Conservation (phyloP, 2,888 invertebrate species). For the Teleogryllus oceanicus region DNA sequence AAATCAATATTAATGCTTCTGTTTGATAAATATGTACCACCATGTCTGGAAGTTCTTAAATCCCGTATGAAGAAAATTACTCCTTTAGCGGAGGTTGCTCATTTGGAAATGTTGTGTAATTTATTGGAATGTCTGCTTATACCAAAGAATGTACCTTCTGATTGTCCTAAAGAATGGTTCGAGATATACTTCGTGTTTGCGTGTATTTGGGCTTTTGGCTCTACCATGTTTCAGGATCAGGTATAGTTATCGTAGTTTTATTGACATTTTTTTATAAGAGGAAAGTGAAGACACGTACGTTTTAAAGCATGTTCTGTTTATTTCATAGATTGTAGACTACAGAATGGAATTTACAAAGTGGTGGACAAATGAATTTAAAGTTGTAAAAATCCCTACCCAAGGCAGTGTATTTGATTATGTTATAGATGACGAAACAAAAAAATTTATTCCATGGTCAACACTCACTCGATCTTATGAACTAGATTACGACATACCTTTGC, state of each 20-base stretch:
- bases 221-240: slow-evolving; percentile 95
- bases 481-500: slow-evolving; percentile 82
- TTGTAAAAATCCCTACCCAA: slow-evolving; percentile 78
- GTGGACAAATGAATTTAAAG: slow-evolving; percentile 89
- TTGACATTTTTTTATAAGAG: background rate
- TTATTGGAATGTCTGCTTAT: slow-evolving; percentile 81
- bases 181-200: slow-evolving; percentile 95
- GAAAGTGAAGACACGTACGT: background rate
- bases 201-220: slow-evolving; percentile 95
- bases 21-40: slow-evolving; percentile 86
- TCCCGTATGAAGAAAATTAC: slow-evolving; percentile 83
- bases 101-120: slow-evolving; percentile 82
- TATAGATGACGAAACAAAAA: slow-evolving; percentile 81
- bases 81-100: slow-evolving; percentile 84
- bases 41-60: slow-evolving; percentile 70
- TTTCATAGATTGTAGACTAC: slow-evolving; percentile 75
- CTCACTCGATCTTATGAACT: slow-evolving; percentile 73
- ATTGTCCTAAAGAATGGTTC: slow-evolving; percentile 92
- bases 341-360: slow-evolving; percentile 92
- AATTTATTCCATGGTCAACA: slow-evolving; percentile 83
- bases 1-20: slow-evolving; percentile 78
- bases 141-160: slow-evolving; percentile 73
- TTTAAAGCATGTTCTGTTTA: background rate
- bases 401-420: slow-evolving; percentile 87
- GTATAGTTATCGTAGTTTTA: slow-evolving; percentile 42